Evolutionary conservation across 2,888 invertebrate genomes (phyloP), one percentile per base, ranked within the genome.

Genomic region (Syrista parreyssii): DNA sequence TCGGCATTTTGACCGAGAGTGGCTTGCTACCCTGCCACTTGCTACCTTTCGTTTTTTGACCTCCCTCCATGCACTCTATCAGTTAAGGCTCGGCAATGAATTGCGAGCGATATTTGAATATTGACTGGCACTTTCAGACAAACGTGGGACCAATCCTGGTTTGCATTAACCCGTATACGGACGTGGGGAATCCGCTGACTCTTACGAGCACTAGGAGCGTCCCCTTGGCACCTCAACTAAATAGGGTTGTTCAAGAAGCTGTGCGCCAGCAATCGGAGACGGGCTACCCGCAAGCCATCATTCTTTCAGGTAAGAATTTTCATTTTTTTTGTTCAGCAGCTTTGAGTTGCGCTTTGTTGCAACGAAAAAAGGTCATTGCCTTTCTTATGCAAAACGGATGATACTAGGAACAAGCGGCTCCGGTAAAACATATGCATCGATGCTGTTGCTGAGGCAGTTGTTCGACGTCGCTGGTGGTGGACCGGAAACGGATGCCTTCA

Each of bases 401-500:
- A 15, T 15, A 40, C 15, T 92, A 95, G 97, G 97, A 75, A 96
- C 96, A 78, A 97, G 97, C 84, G 98, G 98, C 33, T 97, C 97
- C 33, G 98, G 98, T 35, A 98, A 98, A 93, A 98, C 98, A 78
- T 96, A 97, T 91, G 96, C 97, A 81, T 97, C 97, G 32, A 97
- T 98, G 97, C 93, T 97, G 88, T 93, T 98, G 87, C 93, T 98
- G 87, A 94, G 98, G 86, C 97, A 98, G 90, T 93, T 98, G 88
- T 98, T 98, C 92, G 97, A 98, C 90, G 96, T 97, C 83, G 98
- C 98, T 78, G 98, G 98, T 81, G 98, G 98, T 86, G 98, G 98
- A 75, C 96, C 97, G 4, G 98, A 98, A 93, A 98, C 98, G 33
- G 98, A 98, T 92, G 97, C 98, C 73, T 98, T 98, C 92, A 98